Evolutionary conservation across 1,140 invertebrate species (phyloP).

Genomic region (Melitaea cinxia): DNA sequence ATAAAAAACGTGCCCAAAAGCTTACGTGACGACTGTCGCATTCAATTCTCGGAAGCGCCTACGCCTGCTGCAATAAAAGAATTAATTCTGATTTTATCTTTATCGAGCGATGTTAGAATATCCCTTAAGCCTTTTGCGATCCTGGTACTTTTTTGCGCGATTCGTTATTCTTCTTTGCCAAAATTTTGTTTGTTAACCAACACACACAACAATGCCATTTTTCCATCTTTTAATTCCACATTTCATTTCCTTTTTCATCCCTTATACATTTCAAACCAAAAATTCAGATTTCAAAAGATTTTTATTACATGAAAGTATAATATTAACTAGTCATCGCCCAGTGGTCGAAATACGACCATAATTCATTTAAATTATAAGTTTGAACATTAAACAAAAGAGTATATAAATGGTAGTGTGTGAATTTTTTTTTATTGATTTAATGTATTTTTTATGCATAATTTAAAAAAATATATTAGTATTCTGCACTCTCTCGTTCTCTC

Average conservation of each 20-base stretch:
- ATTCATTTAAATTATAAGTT: too few species aligned
- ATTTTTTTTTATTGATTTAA: too few species aligned
- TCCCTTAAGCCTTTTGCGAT: constrained; percentile 3
- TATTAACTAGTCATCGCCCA: too few species aligned
- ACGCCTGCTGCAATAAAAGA: constrained; percentile 9
- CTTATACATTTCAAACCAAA: neutral
- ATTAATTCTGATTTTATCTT: constrained; percentile 12
- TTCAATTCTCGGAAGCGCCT: constrained; percentile 31
- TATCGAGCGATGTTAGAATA: constrained; percentile 7
- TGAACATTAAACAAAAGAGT: too few species aligned
- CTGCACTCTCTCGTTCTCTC: too few species aligned
- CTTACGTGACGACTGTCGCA: constrained; percentile 26
- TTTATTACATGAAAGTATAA: neutral
- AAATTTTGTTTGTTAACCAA: neutral
- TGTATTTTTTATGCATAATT: too few species aligned
- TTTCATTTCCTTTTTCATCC: neutral
- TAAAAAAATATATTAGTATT: too few species aligned
- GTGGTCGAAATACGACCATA: too few species aligned
- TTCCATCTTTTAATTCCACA: neutral
- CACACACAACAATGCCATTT: too few species aligned
- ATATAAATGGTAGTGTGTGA: too few species aligned
- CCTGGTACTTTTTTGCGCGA: constrained; percentile 1
- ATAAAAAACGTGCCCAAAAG: constrained; percentile 21
- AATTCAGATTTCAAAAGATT: neutral
- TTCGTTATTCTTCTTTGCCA: neutral